These are phyloP conservation scores for Helostoma temminkii DNA, from an alignment of 2,797 vertebrate species.

Conservation along the genomic window DNA sequence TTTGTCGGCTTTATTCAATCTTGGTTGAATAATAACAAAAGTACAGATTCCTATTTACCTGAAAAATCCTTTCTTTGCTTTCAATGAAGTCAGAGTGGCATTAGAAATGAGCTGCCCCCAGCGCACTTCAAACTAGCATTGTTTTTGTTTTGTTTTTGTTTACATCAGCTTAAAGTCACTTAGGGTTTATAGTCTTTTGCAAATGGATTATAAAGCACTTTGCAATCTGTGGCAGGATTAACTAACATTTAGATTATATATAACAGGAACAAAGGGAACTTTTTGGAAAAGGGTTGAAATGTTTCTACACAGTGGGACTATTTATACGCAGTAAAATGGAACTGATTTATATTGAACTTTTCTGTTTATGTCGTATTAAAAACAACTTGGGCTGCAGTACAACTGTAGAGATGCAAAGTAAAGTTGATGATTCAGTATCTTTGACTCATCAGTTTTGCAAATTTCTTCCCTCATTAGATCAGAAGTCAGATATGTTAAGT, in stretches of 20 bases:
- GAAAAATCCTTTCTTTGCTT: constrained; percentile 9
- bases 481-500: background rate
- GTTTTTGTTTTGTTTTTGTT: constrained; percentile 19
- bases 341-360: background rate
- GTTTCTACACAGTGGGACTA: constrained; percentile 19
- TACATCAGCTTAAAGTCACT: constrained; percentile 46
- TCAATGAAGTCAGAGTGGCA: constrained; percentile 13
- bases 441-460: constrained; percentile 11
- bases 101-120: constrained; percentile 6
- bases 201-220: constrained; percentile 64
- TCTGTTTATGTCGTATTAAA: background rate
- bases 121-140: constrained; percentile 10
- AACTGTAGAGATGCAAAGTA: too few relatives aligned
- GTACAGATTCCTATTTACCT: constrained; percentile 24
- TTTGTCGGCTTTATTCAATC: constrained; percentile 5
- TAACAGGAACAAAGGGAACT: constrained; percentile 40
- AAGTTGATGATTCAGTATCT: background rate
- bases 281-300: constrained; percentile 33
- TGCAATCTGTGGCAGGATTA: constrained; percentile 65
- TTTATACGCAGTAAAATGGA: constrained; percentile 16
- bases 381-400: too few relatives aligned
- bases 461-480: background rate
- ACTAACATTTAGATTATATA: constrained; percentile 50
- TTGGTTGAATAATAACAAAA: constrained; percentile 5
- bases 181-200: constrained; percentile 40